A percentile compares a stretch with the other conserved stretches of the same genome.
Evolutionary conservation across 53 echinoderm and acorn worm genomes (phyloP).

Genomic region (Antedon mediterranea): DNA sequence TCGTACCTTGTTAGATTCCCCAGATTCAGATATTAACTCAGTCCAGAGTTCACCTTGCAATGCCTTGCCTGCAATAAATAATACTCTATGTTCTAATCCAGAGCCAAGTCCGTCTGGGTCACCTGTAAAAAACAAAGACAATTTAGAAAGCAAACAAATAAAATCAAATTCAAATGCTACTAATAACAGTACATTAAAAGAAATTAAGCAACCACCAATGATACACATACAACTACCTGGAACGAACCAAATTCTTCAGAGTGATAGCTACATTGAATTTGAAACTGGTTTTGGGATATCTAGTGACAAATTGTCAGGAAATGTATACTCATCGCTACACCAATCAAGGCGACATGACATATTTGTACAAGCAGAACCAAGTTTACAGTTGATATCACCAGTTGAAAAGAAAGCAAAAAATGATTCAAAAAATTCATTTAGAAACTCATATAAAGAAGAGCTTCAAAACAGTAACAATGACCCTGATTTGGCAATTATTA

Average conservation of each 20-base stretch:
- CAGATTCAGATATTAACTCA: background rate
- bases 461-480: conserved; percentile 48
- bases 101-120: background rate
- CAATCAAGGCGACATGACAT: background rate
- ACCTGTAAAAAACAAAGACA: background rate
- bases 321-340: background rate
- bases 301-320: background rate
- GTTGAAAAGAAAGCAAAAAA: conserved; percentile 14
- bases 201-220: background rate
- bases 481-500: conserved; percentile 84
- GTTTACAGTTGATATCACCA: background rate
- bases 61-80: background rate
- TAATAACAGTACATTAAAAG: background rate
- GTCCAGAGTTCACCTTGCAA: background rate
- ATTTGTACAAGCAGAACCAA: background rate
- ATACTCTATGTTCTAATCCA: background rate
- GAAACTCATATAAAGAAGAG: conserved; percentile 60
- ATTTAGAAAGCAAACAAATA: no score
- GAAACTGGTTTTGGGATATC: background rate
- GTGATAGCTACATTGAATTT: background rate
- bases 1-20: background rate
- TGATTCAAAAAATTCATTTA: conserved; percentile 41
- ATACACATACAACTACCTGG: no score
- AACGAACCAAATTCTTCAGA: background rate
- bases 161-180: no score